Conservation (phyloP, 2,888 invertebrate species). For the Eremobia ochroleuca region DNA sequence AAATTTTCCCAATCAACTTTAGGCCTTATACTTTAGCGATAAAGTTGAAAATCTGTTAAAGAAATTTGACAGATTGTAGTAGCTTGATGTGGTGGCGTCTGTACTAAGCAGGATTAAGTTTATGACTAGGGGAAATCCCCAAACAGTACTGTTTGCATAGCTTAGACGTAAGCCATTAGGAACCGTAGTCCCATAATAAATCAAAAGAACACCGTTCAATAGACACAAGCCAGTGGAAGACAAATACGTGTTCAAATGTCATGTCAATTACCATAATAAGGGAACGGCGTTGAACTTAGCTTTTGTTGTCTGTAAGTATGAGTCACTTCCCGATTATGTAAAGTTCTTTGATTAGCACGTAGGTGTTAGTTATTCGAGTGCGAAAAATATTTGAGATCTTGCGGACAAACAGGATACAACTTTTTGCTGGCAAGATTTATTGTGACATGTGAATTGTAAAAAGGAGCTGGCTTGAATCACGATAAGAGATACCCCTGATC, state of each 20-base stretch:
- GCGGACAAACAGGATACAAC: constrained; percentile 23
- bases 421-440: constrained; percentile 16
- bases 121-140: not conserved
- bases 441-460: not conserved
- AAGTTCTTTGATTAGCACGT: constrained; percentile 54
- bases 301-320: constrained; percentile 58
- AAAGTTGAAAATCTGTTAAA: too few relatives aligned
- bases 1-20: too few relatives aligned
- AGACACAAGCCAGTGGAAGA: constrained; percentile 25
- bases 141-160: not conserved
- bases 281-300: constrained; percentile 64
- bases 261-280: constrained; percentile 59
- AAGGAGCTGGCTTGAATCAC: constrained; percentile 4
- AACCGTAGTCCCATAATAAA: not conserved
- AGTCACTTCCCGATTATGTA: constrained; percentile 57
- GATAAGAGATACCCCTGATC: constrained; percentile 4
- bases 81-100: too few relatives aligned
- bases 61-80: too few relatives aligned
- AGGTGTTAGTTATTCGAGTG: constrained; percentile 44
- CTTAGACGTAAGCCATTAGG: not conserved
- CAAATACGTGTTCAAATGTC: constrained; percentile 47
- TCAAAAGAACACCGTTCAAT: constrained; percentile 20
- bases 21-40: too few relatives aligned
- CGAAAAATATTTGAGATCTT: constrained; percentile 33
- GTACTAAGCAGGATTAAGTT: not conserved